phyloP scores from a whole-genome alignment of 2,797 vertebrate species.

The Eremophila alpestris region DNA sequence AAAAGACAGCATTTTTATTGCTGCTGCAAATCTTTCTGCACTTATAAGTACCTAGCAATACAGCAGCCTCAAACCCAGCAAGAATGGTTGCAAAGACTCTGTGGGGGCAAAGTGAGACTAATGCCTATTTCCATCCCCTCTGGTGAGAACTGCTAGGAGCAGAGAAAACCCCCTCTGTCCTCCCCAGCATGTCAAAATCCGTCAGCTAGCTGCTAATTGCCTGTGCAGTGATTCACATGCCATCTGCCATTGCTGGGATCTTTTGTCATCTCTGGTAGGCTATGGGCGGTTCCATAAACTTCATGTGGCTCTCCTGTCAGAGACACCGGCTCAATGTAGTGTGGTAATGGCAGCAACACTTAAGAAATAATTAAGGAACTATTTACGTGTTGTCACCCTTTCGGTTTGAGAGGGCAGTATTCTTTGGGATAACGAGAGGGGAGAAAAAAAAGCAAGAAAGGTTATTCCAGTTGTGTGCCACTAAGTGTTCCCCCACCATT shows the following conservation, averaged over 20 bases:
- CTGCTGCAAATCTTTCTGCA: conserved; percentile 25
- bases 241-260: conserved; percentile 67
- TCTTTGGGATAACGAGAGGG: not conserved
- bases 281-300: conserved; percentile 14
- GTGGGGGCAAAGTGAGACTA: conserved; percentile 46
- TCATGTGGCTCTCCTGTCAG: conserved; percentile 36
- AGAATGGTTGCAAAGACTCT: conserved; percentile 2
- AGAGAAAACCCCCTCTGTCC: conserved; percentile 45
- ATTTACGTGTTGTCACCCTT: not conserved
- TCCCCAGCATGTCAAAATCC: conserved; percentile 52
- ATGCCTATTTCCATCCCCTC: conserved; percentile 57
- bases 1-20: conserved; percentile 27
- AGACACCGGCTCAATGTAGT: not conserved
- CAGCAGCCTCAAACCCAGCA: conserved; percentile 19
- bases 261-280: conserved; percentile 41
- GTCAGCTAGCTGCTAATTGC: conserved; percentile 70
- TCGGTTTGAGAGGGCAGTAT: not conserved
- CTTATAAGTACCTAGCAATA: not conserved
- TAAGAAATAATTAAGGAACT: not conserved
- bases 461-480: not conserved
- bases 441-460: not conserved
- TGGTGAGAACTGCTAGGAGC: conserved; percentile 47
- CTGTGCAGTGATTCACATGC: conserved; percentile 63
- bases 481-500: not conserved
- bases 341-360: not conserved